Evolutionary conservation across 2,113 vertebrate species (phyloP).

Genomic region (Rhinolophus sinicus): DNA sequence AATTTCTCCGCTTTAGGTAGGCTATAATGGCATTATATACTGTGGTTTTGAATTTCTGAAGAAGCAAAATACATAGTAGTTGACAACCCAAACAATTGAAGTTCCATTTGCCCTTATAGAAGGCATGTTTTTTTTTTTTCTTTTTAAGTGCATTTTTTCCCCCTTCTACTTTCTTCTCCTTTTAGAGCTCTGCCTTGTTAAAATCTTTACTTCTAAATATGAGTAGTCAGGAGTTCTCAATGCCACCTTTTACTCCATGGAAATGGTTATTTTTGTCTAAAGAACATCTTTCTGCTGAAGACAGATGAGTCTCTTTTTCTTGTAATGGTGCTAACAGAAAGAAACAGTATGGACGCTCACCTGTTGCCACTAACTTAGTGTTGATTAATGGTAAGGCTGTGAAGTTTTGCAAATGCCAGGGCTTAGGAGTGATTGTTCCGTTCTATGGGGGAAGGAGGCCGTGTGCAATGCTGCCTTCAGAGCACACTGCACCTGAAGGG

Average conservation of each 20-base stretch:
- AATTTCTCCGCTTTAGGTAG: constrained; percentile 79
- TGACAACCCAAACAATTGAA: constrained; percentile 41
- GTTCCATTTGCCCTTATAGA: constrained; percentile 49
- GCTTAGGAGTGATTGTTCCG: neutral
- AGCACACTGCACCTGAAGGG: neutral
- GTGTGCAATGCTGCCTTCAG: rapidly evolving
- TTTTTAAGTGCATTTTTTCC: neutral
- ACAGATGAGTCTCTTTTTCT: neutral
- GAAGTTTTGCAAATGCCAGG: constrained; percentile 18
- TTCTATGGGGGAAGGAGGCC: neutral
- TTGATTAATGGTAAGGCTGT: neutral
- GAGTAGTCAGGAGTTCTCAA: constrained; percentile 3
- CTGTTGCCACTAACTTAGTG: neutral
- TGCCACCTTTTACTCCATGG: neutral
- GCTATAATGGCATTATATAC: constrained; percentile 68
- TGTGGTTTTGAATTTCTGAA: constrained; percentile 79
- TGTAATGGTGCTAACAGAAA: neutral
- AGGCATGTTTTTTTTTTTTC: neutral
- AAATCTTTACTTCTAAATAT: constrained; percentile 6
- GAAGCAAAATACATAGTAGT: constrained; percentile 60
- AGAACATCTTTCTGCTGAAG: neutral
- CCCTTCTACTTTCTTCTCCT: neutral
- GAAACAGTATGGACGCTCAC: neutral
- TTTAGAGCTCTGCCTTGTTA: constrained; percentile 37
- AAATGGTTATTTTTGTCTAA: neutral